Base-by-base conservation (phyloP, 2,113 vertebrate genomes). In the Pangasianodon hypophthalmus region DNA sequence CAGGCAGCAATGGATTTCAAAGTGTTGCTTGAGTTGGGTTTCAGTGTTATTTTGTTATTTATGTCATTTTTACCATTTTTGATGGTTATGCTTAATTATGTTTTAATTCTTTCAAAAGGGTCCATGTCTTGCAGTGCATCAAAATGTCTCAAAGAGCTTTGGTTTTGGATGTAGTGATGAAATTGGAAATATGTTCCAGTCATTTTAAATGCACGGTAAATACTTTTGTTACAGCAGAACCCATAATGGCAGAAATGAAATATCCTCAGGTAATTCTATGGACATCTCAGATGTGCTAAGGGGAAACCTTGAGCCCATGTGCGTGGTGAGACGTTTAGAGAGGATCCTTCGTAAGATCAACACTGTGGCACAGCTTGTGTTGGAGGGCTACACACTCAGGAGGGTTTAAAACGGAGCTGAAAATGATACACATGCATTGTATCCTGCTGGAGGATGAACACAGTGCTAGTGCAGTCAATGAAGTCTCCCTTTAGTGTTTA, bases 1-100 rank as follows among this genome's bases (percentile, higher is more conserved):
- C 92, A 89, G 73, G 86, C 91, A 93, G 90, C 73, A 91, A 91
- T 91, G 90, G 92, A 93, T 90, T 90, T 92, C 91, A 89, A 94
- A 90, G 64, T 7, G 69, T 92, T 90, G 24, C 21, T 41, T 54
- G 48, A 19, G 8, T 71, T 24, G 16, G 83, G 0, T 18, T 85
- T 71, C 85, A 14, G 83, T 21, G 0, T 89, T 19, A 37, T n/a
- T 52, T 80, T n/a, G n/a, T 21, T 37, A 80, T 81, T 19, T 44
- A 48, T 73, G 81, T 44, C n/a, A 52, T 82, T 52, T 0, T 50
- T 29, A 16, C 21, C 41, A 24, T 50, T 29, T 46, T 29, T 29
- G 16, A 29, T n/a, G 26, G 26, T 16, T 29, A 50, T 26, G 46
- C 11, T 50, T 18, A 41, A 73, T 73, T 77, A 14, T 32, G n/a